A percentile compares a stretch with the other conserved stretches of the same genome.
phyloP scores from a whole-genome alignment of 2,888 invertebrate species.

The Dynastes hyllus region DNA sequence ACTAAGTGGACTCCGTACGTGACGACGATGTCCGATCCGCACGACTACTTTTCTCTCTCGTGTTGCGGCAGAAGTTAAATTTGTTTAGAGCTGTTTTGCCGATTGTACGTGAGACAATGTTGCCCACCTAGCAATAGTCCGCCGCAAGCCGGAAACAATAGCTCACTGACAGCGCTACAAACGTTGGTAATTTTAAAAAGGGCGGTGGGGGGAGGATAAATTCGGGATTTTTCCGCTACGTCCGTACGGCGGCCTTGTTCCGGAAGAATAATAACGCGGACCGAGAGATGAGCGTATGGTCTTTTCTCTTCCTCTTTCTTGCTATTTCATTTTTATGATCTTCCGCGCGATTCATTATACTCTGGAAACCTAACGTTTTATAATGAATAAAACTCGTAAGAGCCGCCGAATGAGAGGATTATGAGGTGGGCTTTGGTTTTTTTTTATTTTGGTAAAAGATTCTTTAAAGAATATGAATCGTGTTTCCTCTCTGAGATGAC shows the following conservation, averaged over 20 bases:
- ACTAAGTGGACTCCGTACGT: conserved; percentile 60
- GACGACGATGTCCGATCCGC: conserved; percentile 53
- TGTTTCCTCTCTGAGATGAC: too few relatives aligned
- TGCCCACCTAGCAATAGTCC: conserved; percentile 4
- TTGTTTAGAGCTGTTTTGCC: conserved; percentile 52
- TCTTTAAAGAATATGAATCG: not conserved
- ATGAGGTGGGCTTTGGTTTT: not conserved
- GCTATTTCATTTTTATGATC: conserved; percentile 31
- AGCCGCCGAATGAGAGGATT: conserved; percentile 2
- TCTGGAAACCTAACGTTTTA: not conserved
- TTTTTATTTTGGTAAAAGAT: not conserved
- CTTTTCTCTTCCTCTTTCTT: not conserved
- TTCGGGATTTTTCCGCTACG: conserved; percentile 15
- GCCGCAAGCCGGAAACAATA: conserved; percentile 31
- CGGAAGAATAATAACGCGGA: not conserved
- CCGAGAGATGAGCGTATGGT: not conserved
- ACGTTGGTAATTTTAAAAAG: conserved; percentile 14
- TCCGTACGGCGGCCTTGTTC: not conserved
- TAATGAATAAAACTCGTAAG: conserved; percentile 27
- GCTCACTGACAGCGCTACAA: conserved; percentile 37
- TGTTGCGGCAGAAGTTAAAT: conserved; percentile 55
- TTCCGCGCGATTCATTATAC: not conserved
- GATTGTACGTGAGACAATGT: conserved; percentile 41
- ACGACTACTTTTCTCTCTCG: conserved; percentile 26
- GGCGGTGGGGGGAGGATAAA: not conserved